Evolutionary conservation across 2,113 vertebrate species (phyloP), one percentile per base, ranked within the genome.

Genomic region (Perca fluviatilis): DNA sequence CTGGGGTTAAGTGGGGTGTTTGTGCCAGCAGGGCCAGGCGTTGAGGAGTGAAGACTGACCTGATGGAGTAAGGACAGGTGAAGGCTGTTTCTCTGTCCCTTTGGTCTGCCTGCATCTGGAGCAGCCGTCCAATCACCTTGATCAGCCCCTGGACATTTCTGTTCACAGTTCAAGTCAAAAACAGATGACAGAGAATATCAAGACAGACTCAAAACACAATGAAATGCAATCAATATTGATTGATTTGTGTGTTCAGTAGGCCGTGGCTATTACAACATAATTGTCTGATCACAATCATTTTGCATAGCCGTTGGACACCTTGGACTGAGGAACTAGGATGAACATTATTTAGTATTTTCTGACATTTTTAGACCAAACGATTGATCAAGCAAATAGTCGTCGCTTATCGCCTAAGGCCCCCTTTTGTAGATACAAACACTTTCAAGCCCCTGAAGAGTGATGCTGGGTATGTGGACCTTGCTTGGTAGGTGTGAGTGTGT

Each of bases 141-240:
- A 99, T 87, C 83, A 99, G 95, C n/a, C 97, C 98, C 13, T 98
- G 96, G 23, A 96, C 92, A 77, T 96, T 97, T 81, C 98, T 99
- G 93, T 80, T 50, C 79, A 91, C n/a, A 92, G 69, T n/a, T 15
- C 12, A 27, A 10, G 30, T 18, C 25, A 78, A 40, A 50, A 81
- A 73, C 10, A 61, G 1, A n/a, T 66, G 18, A 86, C 6, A 73
- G 1, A 66, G 13, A 74, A 6, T 6, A 12, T 68, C 19, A 69
- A 33, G 19, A 64, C 30, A 46, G 12, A 54, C 6, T 47, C 10
- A 2, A 58, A 61, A 33, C 49, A 56, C 18, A 67, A 14, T 7
- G 7, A 12, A 21, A 56, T 18, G 27, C 40, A 43, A 11, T 62
- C 27, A 23, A 4, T 18, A 18, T 57, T 15, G 18, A 12, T 1